Conservation (phyloP, 2,797 vertebrate species). For the Lerista edwardsae region DNA sequence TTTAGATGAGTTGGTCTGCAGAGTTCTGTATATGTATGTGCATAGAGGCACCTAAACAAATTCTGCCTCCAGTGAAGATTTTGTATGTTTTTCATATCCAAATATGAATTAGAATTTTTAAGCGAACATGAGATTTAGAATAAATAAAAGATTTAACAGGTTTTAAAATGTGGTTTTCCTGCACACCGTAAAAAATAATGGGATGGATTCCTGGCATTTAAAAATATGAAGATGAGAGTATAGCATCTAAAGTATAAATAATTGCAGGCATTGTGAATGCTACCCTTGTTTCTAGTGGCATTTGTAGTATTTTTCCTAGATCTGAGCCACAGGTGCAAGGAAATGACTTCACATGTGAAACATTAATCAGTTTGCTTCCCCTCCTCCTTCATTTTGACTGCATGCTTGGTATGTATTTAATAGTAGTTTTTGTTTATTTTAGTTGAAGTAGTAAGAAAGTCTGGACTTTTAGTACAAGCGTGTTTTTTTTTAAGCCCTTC, state of each 20-base stretch:
- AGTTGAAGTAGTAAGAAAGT: conserved; percentile 57
- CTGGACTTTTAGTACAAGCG: conserved; percentile 43
- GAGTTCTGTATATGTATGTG: conserved; percentile 24
- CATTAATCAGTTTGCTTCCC: conserved; percentile 63
- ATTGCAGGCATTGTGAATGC: conserved; percentile 67
- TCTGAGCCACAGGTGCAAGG: conserved; percentile 68
- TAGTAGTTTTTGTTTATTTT: conserved; percentile 69
- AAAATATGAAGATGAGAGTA: conserved; percentile 40
- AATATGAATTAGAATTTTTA: conserved; percentile 28
- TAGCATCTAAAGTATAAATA: conserved; percentile 59
- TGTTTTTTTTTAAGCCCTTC: conserved; percentile 17
- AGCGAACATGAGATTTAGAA: conserved; percentile 51
- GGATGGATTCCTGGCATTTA: conserved; percentile 52
- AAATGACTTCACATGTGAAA: conserved; percentile 74
- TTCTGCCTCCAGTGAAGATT: background rate
- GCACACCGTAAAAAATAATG: conserved; percentile 54
- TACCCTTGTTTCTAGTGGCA: conserved; percentile 62
- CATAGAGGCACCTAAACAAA: conserved; percentile 26
- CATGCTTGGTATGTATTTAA: conserved; percentile 58
- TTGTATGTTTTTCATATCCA: conserved; percentile 43
- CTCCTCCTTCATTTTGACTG: conserved; percentile 55
- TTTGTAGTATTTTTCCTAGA: conserved; percentile 64
- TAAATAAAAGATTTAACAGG: conserved; percentile 45
- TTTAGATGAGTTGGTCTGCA: conserved; percentile 9
- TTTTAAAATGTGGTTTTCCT: conserved; percentile 51